Conservation (phyloP, 1,140 invertebrate species). For the Drosophila nebulosa region DNA sequence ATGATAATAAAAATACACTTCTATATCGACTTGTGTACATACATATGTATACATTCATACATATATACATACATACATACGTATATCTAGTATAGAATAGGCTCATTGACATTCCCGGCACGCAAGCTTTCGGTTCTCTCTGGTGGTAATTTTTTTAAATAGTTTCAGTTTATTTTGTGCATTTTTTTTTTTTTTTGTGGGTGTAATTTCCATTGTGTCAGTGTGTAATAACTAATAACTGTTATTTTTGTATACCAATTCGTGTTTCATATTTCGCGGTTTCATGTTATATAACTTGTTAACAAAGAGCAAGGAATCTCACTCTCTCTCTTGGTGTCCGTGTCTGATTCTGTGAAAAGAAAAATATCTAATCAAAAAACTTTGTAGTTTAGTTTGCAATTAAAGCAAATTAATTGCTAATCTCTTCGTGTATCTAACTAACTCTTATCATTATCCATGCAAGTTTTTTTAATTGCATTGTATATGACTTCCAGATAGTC, state of each 20-base stretch:
- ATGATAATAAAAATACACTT: too few relatives aligned
- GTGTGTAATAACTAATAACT: constrained; percentile 42
- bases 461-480: background rate
- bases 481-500: background rate
- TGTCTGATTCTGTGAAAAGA: constrained; percentile 23
- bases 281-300: constrained; percentile 24
- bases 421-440: constrained; percentile 5
- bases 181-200: background rate
- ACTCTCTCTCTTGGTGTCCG: too few relatives aligned
- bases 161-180: background rate
- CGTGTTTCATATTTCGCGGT: constrained; percentile 40
- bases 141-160: background rate
- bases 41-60: too few relatives aligned
- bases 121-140: background rate
- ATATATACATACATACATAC: background rate
- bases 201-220: constrained; percentile 28
- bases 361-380: constrained; percentile 21
- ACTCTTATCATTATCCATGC: background rate
- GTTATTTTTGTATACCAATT: constrained; percentile 47
- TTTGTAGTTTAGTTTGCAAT: constrained; percentile 46
- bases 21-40: background rate
- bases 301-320: constrained; percentile 12
- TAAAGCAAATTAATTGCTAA: constrained; percentile 49
- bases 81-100: background rate
- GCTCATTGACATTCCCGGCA: constrained; percentile 8